Evolutionary conservation across 2,888 invertebrate genomes (phyloP).

Genomic region (Platycnemis pennipes): DNA sequence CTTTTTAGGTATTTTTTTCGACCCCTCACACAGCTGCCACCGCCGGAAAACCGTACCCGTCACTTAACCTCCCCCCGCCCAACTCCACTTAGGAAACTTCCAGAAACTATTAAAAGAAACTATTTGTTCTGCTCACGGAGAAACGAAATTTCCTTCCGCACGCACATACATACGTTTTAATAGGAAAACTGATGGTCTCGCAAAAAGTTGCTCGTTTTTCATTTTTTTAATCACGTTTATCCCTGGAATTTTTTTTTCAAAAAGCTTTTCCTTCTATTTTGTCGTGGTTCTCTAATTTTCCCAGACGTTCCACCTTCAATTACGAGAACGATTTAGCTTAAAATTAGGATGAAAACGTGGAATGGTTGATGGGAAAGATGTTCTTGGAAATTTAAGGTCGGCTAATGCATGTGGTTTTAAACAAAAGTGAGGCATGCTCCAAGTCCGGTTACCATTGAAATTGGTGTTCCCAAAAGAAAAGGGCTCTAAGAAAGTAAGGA

Average conservation of each 20-base stretch:
- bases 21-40: neutral
- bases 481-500: no score
- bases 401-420: no score
- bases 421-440: no score
- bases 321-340: no score
- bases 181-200: constrained; percentile 43
- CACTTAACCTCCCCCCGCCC: neutral
- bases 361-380: no score
- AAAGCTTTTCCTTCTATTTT: neutral
- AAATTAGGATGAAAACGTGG: no score
- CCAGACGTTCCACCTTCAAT: neutral
- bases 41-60: neutral
- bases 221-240: constrained; percentile 27
- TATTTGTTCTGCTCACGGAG: neutral
- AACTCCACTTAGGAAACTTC: neutral
- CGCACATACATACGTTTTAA: constrained; percentile 41
- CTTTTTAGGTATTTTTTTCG: neutral
- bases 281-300: neutral
- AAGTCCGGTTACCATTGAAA: no score
- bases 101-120: constrained; percentile 25
- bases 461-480: no score
- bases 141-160: constrained; percentile 9
- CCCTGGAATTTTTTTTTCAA: constrained; percentile 1
- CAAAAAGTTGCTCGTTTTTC: neutral
- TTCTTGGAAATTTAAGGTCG: no score